Evolutionary conservation across 92 coral and sea anemone species (phyloP), one percentile per base, ranked within the genome.

Genomic region (Muricea muricata): DNA sequence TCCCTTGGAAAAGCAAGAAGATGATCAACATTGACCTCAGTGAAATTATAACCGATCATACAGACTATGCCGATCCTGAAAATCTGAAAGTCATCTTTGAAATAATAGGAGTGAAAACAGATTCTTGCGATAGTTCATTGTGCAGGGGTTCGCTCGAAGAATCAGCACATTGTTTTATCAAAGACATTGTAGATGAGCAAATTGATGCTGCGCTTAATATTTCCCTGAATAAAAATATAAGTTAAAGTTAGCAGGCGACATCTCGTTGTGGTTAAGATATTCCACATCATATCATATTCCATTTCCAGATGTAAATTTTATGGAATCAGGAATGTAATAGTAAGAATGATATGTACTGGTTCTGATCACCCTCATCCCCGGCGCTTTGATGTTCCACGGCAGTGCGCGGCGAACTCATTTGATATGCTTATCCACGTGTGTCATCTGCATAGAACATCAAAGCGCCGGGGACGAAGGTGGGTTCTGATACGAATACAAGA

Each of bases 21-120:
- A 88, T 94, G 94, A 50, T 94, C 2, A 92, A 94, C 71, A 87
- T 90, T 12, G 93, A 94, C 50, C 65, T 94, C 4, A 86, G 88
- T 20, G 86, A 86, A 26, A 57, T 92, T 41, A 93, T 94, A 80
- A 68, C 84, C 46, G 89, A 90, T 9, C 98, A 94, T 74, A 35
- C 79, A 34, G 96, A 94, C 84, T 94, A 94, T 79, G 86, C 94
- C 33, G 72, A 73, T 18, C 91, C 96, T 0, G 90, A 90, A 15
- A 90, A 77, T 32, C 91, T 94, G 76, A 71, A 65, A 50, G 39
- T 34, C 24, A 79, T 93, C 21, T 85, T 94, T 56, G 91, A 87
- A 50, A 65, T 74, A 24, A 80, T 91, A 29, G 91, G 93, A 56
- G 63, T 91, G 18, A 84, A 65, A 33, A 88, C 89, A 50, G 50